Percentiles rank a stretch among this genome's conserved stretches.
These are phyloP conservation scores for Ceryle rudis DNA, from an alignment of 2,797 vertebrate species.

Conservation along the genomic window DNA sequence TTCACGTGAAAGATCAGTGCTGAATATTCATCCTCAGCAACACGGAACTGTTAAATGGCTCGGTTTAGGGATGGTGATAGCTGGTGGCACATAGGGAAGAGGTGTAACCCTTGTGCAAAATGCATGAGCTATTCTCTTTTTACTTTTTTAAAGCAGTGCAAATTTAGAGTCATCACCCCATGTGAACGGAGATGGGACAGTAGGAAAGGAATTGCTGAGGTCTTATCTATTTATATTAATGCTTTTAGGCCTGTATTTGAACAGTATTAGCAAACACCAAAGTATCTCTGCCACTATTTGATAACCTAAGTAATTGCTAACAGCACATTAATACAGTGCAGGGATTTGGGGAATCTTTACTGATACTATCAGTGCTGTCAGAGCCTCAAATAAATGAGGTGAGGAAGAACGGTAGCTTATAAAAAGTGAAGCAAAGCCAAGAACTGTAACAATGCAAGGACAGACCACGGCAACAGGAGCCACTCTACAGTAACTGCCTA, in stretches of 20 bases:
- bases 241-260: not conserved
- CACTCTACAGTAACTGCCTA: not conserved
- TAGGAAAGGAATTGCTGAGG: not conserved
- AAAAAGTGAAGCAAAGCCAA: not conserved
- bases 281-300: not conserved
- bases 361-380: not conserved
- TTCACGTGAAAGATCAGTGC: not conserved
- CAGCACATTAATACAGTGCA: not conserved
- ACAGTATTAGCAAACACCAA: rapidly evolving
- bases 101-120: not conserved
- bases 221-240: not conserved
- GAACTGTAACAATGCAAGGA: not conserved
- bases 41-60: rapidly evolving
- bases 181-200: rapidly evolving
- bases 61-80: rapidly evolving
- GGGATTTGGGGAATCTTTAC: not conserved
- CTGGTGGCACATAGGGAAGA: not conserved
- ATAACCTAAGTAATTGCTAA: not conserved
- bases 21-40: not conserved
- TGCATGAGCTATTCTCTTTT: rapidly evolving
- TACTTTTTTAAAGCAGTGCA: not conserved
- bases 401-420: not conserved
- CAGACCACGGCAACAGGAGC: not conserved
- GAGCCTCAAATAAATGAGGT: not conserved
- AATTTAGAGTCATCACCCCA: not conserved